Base-by-base conservation (phyloP, 2,113 vertebrate genomes). In the Phylloscopus whistleri region DNA sequence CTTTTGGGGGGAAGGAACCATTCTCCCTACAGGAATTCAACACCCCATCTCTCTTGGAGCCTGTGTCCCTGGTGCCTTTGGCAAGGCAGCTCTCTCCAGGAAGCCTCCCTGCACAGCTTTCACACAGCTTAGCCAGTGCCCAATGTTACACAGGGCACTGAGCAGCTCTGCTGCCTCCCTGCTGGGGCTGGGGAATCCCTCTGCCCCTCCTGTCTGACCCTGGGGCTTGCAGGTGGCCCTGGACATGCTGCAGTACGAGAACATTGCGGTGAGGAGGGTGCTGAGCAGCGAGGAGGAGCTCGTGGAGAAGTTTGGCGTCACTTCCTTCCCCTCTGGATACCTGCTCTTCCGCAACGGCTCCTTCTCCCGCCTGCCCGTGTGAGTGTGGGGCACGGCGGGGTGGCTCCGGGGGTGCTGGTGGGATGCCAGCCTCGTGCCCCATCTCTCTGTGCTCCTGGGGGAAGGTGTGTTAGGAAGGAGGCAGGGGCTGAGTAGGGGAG, bases 201-300 rank as follows among this genome's bases (percentile, higher is more conserved):
- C 33, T 31, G 13, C 18, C 37, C 33, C 21, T n/a, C 31, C 21
- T 15, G 3, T 18, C 86, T 91, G 46, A 56, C 30, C 12, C 10
- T 0, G 7, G 23, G 51, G 35, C 62, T 97, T 91, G 48, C 94
- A 99, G 99, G 98, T 99, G 33, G 98, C 95, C 1, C 94, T 99
- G 97, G 99, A 99, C 97, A 96, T 99, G 97, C 96, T 99, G 27
- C 99, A 99, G 97, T 98, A 97, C 6, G 98, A 98, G 51, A 99
- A 98, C 28, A 74, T 99, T 16, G 95, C 97, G 0, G 99, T 99
- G 56, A 98, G 98, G 64, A 98, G 99, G 85, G 98, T 99, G 66
- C 97, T 99, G 95, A 97, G 73, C 88, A 98, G 96, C 0, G 98
- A 99, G 90, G 59, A 94, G 0, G 95, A 95, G 27, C 98, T 99